Conservation (phyloP, 2,113 vertebrate genomes). For the Callocephalon fimbriatum region DNA sequence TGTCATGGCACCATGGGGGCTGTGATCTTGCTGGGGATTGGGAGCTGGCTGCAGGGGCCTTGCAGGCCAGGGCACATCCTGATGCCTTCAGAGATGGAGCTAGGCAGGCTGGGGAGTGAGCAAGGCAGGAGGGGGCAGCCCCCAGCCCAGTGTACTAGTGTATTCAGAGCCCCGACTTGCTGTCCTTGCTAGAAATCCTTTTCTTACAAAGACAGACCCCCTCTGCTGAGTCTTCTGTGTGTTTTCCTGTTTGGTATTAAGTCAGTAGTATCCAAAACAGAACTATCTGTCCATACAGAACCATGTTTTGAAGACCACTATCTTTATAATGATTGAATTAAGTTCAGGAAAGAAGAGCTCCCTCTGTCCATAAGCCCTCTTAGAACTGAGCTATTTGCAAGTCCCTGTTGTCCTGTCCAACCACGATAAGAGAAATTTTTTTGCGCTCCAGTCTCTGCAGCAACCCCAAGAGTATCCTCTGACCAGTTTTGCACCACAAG, state of each 20-base stretch:
- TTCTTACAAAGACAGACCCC: background rate
- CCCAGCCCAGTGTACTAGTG: background rate
- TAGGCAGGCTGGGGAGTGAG: background rate
- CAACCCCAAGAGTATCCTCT: background rate
- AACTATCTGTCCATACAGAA: background rate
- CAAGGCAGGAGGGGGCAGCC: background rate
- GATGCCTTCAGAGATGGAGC: background rate
- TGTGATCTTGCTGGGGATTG: background rate
- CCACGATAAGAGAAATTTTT: background rate
- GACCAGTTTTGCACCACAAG: background rate
- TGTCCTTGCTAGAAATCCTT: background rate
- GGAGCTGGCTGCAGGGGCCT: background rate
- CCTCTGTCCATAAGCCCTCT: background rate
- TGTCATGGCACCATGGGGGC: background rate
- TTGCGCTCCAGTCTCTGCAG: background rate
- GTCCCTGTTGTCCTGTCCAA: background rate
- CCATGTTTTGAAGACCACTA: background rate
- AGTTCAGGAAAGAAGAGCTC: background rate
- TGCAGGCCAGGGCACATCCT: background rate
- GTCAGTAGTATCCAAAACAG: background rate
- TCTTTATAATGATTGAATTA: background rate
- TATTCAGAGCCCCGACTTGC: fast-evolving
- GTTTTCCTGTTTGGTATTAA: background rate
- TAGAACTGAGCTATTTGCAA: background rate
- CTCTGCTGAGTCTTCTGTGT: background rate